These are phyloP conservation scores for Trachelipus rathkii DNA, from an alignment of 1,140 invertebrate species.

Conservation along the genomic window DNA sequence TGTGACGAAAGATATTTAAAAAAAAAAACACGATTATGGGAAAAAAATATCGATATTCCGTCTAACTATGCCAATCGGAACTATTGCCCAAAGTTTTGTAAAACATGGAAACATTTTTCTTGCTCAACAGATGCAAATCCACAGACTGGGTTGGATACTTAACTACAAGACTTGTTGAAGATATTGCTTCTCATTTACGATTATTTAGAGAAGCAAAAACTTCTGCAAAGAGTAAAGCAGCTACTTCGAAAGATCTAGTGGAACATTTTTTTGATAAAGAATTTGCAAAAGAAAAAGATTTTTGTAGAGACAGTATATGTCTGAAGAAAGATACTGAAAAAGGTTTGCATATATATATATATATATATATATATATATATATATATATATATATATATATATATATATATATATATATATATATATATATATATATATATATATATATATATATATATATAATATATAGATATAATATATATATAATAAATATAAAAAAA, in stretches of 20 bases:
- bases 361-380: conserved; percentile 5
- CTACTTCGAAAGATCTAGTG: conserved; percentile 33
- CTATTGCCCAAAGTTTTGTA: too few species aligned
- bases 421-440: background rate
- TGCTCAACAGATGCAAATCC: conserved; percentile 33
- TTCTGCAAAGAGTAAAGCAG: conserved; percentile 26
- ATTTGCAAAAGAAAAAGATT: conserved; percentile 39
- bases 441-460: conserved; percentile 5
- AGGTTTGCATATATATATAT: conserved; percentile 26
- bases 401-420: conserved; percentile 11
- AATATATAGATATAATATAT: background rate
- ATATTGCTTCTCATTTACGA: conserved; percentile 40
- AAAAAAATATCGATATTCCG: too few species aligned
- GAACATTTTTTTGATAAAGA: conserved; percentile 42
- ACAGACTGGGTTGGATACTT: conserved; percentile 44
- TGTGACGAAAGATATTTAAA: too few species aligned
- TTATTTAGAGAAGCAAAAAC: conserved; percentile 40
- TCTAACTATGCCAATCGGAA: too few species aligned
- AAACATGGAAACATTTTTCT: too few species aligned
- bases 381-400: conserved; percentile 15
- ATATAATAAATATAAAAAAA: too few species aligned
- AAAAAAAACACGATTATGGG: too few species aligned
- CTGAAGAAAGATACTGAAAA: conserved; percentile 40
- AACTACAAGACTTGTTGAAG: conserved; percentile 42
- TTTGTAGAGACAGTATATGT: conserved; percentile 41